These are phyloP conservation scores for Contarinia nasturtii DNA, from an alignment of 1,140 invertebrate genomes.

Conservation along the genomic window DNA sequence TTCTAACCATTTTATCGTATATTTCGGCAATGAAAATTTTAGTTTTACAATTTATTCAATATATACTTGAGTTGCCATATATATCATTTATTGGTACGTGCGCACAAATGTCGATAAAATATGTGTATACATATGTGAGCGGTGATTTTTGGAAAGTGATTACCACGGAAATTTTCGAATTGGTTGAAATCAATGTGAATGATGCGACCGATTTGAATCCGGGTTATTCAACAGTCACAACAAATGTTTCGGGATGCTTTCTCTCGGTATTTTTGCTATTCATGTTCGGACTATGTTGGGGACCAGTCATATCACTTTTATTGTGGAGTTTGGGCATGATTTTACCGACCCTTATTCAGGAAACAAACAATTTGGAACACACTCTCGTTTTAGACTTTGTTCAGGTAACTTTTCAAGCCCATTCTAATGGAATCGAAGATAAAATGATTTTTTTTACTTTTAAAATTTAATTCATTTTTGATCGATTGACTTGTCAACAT, in stretches of 20 bases:
- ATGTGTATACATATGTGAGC: not conserved
- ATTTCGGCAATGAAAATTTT: not conserved
- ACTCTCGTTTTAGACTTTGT: not conserved
- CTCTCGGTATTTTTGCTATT: not conserved
- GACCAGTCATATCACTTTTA: not conserved
- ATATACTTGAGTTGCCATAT: not conserved
- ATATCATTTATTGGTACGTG: not conserved
- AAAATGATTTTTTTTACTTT: no score
- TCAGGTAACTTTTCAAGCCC: not conserved
- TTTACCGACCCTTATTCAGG: not conserved
- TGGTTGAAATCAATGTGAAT: no score
- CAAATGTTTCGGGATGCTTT: not conserved
- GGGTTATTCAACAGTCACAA: not conserved
- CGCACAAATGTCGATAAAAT: not conserved
- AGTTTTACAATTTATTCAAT: not conserved
- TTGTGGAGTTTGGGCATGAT: not conserved
- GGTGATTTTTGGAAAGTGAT: not conserved
- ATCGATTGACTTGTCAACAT: no score
- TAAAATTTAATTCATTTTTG: no score
- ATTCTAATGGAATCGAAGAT: not conserved
- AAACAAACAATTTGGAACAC: not conserved
- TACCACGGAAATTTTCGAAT: no score
- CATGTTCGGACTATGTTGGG: not conserved
- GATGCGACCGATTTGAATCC: not conserved
- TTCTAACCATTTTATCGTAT: not conserved